A percentile compares a stretch with the other conserved stretches of the same genome.
phyloP scores from a whole-genome alignment of 2,888 invertebrate genomes.

The Drosophila mulleri region DNA sequence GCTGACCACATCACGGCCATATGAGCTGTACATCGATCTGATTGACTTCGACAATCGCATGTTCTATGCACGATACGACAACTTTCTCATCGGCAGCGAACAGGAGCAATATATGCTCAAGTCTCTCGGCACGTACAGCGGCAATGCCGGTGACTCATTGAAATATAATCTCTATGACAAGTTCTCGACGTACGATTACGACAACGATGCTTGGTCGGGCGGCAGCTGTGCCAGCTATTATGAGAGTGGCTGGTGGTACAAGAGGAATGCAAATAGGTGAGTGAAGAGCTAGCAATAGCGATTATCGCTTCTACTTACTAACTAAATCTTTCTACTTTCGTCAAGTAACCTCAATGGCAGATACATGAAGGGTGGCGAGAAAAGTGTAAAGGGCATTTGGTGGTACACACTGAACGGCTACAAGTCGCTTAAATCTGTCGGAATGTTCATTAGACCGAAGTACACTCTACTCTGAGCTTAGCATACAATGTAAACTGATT shows the following conservation, averaged over 20 bases:
- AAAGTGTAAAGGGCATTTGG: slow-evolving; percentile 39
- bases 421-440: slow-evolving; percentile 39
- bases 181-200: slow-evolving; percentile 51
- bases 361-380: slow-evolving; percentile 28
- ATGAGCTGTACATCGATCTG: slow-evolving; percentile 46
- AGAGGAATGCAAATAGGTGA: slow-evolving; percentile 42
- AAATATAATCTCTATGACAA: slow-evolving; percentile 41
- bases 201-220: slow-evolving; percentile 41
- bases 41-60: slow-evolving; percentile 28
- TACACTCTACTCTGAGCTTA: slow-evolving; percentile 24
- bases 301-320: background rate
- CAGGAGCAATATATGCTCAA: slow-evolving; percentile 41
- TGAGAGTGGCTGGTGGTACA: slow-evolving; percentile 52
- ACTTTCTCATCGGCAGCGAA: slow-evolving; percentile 44
- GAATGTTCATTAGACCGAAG: slow-evolving; percentile 45
- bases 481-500: background rate
- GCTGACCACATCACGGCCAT: slow-evolving; percentile 44
- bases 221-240: slow-evolving; percentile 52
- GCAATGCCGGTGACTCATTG: slow-evolving; percentile 51
- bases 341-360: slow-evolving; percentile 52
- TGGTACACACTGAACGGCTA: slow-evolving; percentile 38
- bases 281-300: background rate
- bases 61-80: slow-evolving; percentile 36
- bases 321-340: background rate
- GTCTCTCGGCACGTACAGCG: slow-evolving; percentile 37